Evolutionary conservation across 2,888 invertebrate genomes (phyloP).

Genomic region (Hirtodrosophila cameraria): DNA sequence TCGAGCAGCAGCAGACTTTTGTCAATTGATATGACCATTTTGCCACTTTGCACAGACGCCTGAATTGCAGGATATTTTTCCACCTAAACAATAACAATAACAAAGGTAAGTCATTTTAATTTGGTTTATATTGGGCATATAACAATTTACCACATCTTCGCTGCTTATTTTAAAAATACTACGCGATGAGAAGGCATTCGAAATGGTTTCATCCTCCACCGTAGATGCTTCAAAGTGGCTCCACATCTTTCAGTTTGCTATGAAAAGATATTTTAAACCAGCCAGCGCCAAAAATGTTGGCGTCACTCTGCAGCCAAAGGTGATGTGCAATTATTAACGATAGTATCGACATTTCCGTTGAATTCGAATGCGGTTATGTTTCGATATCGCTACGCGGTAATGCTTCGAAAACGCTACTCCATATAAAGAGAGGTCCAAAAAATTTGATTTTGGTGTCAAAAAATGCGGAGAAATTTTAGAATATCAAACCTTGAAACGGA

Average conservation of each 20-base stretch:
- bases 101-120: background rate
- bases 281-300: slow-evolving; percentile 60
- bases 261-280: slow-evolving; percentile 35
- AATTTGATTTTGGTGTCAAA: too few species aligned
- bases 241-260: slow-evolving; percentile 76
- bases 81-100: slow-evolving; percentile 62
- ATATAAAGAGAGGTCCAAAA: too few species aligned
- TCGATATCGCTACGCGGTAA: too few species aligned
- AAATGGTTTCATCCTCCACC: slow-evolving; percentile 83
- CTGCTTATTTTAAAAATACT: slow-evolving; percentile 82
- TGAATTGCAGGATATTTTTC: slow-evolving; percentile 75
- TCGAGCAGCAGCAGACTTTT: slow-evolving; percentile 80
- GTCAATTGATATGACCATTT: slow-evolving; percentile 82
- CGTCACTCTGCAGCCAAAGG: slow-evolving; percentile 42
- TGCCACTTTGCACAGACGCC: slow-evolving; percentile 80
- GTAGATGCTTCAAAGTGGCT: slow-evolving; percentile 80
- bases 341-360: slow-evolving; percentile 24
- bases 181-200: slow-evolving; percentile 81
- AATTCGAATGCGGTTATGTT: background rate
- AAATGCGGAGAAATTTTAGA: too few species aligned
- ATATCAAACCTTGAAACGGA: too few species aligned
- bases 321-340: background rate
- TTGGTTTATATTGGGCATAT: too few species aligned
- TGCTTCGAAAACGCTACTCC: too few species aligned
- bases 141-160: slow-evolving; percentile 72